A percentile compares a stretch with the other conserved stretches of the same genome.
These are phyloP conservation scores for Callionymus lyra DNA, from an alignment of 2,113 vertebrate genomes.

Conservation along the genomic window DNA sequence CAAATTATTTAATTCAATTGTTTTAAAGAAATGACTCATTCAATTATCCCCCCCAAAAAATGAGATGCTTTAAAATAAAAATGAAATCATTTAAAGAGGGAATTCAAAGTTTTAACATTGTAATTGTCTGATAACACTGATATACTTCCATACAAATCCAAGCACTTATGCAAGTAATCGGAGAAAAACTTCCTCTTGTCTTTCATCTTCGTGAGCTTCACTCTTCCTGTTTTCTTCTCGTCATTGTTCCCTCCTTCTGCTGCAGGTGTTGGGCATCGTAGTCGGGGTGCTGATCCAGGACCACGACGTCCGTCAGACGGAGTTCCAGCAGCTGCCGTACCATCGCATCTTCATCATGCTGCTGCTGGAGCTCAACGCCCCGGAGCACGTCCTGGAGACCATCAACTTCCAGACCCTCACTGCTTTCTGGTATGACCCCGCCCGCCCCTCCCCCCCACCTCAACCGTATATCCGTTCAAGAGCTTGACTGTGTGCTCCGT, in stretches of 20 bases:
- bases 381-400: slow-evolving; percentile 94
- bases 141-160: too few species aligned
- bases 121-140: too few species aligned
- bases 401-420: slow-evolving; percentile 99
- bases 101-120: too few species aligned
- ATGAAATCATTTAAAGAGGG: too few species aligned
- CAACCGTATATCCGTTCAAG: not conserved
- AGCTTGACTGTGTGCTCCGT: not conserved
- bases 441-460: fast-evolving
- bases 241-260: fast-evolving
- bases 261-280: slow-evolving; percentile 91
- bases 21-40: too few species aligned
- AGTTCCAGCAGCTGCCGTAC: slow-evolving; percentile 97
- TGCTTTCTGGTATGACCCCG: slow-evolving; percentile 82
- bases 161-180: too few species aligned
- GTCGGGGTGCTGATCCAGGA: slow-evolving; percentile 96
- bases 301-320: slow-evolving; percentile 93
- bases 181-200: too few species aligned
- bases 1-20: too few species aligned
- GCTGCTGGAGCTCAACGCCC: slow-evolving; percentile 93
- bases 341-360: slow-evolving; percentile 99
- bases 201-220: too few species aligned
- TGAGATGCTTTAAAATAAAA: too few species aligned
- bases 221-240: not conserved
- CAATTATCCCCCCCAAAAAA: too few species aligned